Evolutionary conservation across 35 echinoderm and acorn worm genomes (phyloP).

Genomic region (Amphiura filiformis): DNA sequence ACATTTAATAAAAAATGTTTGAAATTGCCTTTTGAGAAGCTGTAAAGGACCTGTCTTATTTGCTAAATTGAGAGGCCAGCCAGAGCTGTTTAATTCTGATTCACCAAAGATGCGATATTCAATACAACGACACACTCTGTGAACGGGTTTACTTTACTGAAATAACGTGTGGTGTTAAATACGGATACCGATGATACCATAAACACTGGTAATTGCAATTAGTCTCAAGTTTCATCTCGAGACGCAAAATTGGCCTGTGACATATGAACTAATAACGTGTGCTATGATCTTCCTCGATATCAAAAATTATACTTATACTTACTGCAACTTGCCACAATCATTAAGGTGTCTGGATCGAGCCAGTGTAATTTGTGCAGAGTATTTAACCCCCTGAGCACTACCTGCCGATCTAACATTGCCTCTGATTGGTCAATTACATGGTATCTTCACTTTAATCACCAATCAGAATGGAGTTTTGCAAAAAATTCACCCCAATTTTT

Average conservation of each 20-base stretch:
- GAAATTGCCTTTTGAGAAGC: not conserved
- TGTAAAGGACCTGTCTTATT: not conserved
- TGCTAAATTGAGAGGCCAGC: not conserved
- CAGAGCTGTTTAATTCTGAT: not conserved
- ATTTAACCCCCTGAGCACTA: no score
- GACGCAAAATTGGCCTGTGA: not conserved
- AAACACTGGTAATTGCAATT: not conserved
- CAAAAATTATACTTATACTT: no score
- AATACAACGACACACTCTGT: not conserved
- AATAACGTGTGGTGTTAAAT: not conserved
- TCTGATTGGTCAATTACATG: no score
- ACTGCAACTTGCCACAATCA: no score
- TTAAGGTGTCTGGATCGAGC: no score
- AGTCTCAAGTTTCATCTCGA: not conserved
- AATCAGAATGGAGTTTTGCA: no score
- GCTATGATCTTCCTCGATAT: not conserved
- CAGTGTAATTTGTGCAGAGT: no score
- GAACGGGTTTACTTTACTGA: not conserved
- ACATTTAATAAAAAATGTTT: conserved; percentile 8
- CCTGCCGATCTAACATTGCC: no score
- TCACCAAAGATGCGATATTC: not conserved
- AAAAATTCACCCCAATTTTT: no score
- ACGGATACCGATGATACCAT: not conserved
- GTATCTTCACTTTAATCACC: no score
- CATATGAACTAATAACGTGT: not conserved